Conservation (phyloP, 1,140 invertebrate species). For the Bombus waltoni region DNA sequence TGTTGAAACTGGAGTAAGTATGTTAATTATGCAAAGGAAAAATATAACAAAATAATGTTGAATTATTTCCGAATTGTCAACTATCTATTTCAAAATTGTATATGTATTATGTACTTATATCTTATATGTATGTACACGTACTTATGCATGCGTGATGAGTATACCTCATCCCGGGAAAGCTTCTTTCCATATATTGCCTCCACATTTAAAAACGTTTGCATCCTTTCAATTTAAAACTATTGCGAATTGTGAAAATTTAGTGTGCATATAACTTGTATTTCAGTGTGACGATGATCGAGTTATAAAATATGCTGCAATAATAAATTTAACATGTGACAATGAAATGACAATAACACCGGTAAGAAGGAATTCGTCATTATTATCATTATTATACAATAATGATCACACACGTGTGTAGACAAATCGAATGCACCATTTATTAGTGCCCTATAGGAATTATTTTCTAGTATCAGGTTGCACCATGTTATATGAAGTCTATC, state of each 20-base stretch:
- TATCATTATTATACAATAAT: background rate
- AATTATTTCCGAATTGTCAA: background rate
- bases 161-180: background rate
- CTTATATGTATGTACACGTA: background rate
- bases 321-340: slow-evolving; percentile 56
- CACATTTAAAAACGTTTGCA: background rate
- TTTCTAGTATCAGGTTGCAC: slow-evolving; percentile 60
- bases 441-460: slow-evolving; percentile 48
- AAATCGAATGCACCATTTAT: background rate
- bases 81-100: background rate
- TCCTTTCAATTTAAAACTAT: background rate
- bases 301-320: slow-evolving; percentile 61
- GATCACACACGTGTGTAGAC: background rate
- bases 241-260: background rate
- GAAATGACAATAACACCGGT: slow-evolving; percentile 71
- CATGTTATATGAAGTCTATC: slow-evolving; percentile 65
- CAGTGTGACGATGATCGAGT: slow-evolving; percentile 46
- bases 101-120: background rate
- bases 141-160: background rate
- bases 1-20: slow-evolving; percentile 58
- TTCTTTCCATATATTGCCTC: background rate
- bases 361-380: slow-evolving; percentile 13
- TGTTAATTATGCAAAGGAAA: background rate
- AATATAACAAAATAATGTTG: background rate
- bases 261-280: slow-evolving; percentile 27